Base-by-base conservation (phyloP, 37 sponge, comb jelly and placozoan genomes). In the Theonella swinhoei region DNA sequence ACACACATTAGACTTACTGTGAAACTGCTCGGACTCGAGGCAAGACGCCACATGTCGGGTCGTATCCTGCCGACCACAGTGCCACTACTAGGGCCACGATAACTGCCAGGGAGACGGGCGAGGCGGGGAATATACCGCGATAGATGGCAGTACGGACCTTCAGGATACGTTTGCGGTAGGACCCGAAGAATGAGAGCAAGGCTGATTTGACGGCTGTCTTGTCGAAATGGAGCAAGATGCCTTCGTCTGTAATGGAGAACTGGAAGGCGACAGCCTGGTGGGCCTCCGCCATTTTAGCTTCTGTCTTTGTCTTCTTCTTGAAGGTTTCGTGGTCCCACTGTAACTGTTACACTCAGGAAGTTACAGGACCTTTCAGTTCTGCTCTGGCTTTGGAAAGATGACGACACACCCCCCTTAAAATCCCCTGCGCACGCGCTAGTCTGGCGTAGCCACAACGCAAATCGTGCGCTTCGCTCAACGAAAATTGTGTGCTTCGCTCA, bases 191-290 rank as follows among this genome's bases (percentile, higher is more conserved):
- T 2, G 84, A 41, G 9, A 19, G 26, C 1, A 80, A 30, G 19
- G 82, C 61, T 17, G 47, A 34, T 67, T 74, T 81, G 24, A 88
- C 54, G 8, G 89, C 92, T 4, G 78, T 68, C 14, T 64, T 43
- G 78, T 94, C 87, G 41, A 85, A 84, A 20, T 87, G 79, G 39
- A 95, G 70, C 20, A 76, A 30, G 8, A 82, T 77, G 28, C 99
- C 99, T 28, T 98, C 94, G 31, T 93, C 94, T 23, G 94, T 94
- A 23, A 98, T 94, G 11, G 83, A 72, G 76, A 98, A 95, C 80
- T 98, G 99, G 42, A 98, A 98, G 26, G 96, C 99, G 19, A 98
- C 99, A 11, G 99, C 99, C 36, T 92, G 88, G 23, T 81, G 89
- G n/a, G 99, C 99, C 84, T 98, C 99, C 34, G 99, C 99, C 99